These are phyloP conservation scores for Drosophila athabasca DNA, from an alignment of 1,140 invertebrate species.

Conservation along the genomic window DNA sequence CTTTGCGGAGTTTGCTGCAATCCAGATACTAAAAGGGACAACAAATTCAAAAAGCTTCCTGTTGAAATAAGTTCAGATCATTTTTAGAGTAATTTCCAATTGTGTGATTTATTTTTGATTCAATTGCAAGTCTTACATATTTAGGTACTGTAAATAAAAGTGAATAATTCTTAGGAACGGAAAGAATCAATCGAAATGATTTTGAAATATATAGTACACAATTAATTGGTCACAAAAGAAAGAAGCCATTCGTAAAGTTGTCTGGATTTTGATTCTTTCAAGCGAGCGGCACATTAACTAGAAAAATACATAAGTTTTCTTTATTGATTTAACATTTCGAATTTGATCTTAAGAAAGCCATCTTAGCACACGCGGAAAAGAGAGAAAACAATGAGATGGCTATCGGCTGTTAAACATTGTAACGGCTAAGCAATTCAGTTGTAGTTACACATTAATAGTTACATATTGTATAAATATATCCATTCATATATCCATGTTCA, in stretches of 20 bases:
- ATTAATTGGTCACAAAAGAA: conserved; percentile 24
- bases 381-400: conserved; percentile 31
- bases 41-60: too few relatives aligned
- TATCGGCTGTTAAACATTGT: conserved; percentile 38
- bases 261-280: conserved; percentile 60
- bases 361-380: conserved; percentile 28
- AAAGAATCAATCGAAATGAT: conserved; percentile 35
- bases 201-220: conserved; percentile 33
- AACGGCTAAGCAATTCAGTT: conserved; percentile 51
- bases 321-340: conserved; percentile 13
- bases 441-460: conserved; percentile 24
- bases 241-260: conserved; percentile 39
- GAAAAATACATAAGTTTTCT: conserved; percentile 50
- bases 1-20: too few relatives aligned
- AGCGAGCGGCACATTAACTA: conserved; percentile 50
- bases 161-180: conserved; percentile 40
- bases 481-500: conserved; percentile 25
- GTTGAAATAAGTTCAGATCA: too few relatives aligned
- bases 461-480: conserved; percentile 30
- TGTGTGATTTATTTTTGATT: conserved; percentile 79
- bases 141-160: conserved; percentile 54
- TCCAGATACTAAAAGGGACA: too few relatives aligned
- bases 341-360: conserved; percentile 13
- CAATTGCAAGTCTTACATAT: conserved; percentile 72
- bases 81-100: conserved; percentile 59